Evolutionary conservation across 1,140 invertebrate species (phyloP).

Genomic region (Procambarus virginalis): DNA sequence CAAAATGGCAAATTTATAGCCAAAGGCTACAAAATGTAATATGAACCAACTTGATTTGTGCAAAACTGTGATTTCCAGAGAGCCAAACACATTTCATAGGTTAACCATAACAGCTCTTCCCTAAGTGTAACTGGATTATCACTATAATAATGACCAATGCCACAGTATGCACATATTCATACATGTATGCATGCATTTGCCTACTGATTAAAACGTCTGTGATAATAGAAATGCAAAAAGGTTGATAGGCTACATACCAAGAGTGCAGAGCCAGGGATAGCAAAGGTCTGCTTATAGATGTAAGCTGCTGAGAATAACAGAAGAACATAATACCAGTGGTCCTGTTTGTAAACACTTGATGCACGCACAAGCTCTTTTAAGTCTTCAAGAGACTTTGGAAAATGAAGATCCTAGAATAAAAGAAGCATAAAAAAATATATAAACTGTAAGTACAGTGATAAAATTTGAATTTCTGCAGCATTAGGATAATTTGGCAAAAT

Average conservation of each 20-base stretch:
- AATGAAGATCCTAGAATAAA: slow-evolving; percentile 71
- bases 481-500: not conserved
- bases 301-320: slow-evolving; percentile 79
- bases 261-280: slow-evolving; percentile 57
- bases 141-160: too few relatives aligned
- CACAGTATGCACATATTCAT: too few relatives aligned
- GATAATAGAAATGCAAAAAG: too few relatives aligned
- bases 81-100: too few relatives aligned
- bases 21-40: too few relatives aligned
- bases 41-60: too few relatives aligned
- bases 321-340: slow-evolving; percentile 77
- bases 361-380: slow-evolving; percentile 72
- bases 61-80: too few relatives aligned
- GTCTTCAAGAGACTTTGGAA: slow-evolving; percentile 76
- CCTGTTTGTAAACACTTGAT: slow-evolving; percentile 74
- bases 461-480: not conserved
- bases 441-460: not conserved
- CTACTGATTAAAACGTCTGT: too few relatives aligned
- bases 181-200: too few relatives aligned
- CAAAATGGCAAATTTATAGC: too few relatives aligned
- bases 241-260: slow-evolving; percentile 29
- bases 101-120: too few relatives aligned
- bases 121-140: too few relatives aligned
- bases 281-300: slow-evolving; percentile 79
- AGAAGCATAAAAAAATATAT: not conserved